Conservation (phyloP, 2,797 vertebrate species). For the Sebastes goodei region DNA sequence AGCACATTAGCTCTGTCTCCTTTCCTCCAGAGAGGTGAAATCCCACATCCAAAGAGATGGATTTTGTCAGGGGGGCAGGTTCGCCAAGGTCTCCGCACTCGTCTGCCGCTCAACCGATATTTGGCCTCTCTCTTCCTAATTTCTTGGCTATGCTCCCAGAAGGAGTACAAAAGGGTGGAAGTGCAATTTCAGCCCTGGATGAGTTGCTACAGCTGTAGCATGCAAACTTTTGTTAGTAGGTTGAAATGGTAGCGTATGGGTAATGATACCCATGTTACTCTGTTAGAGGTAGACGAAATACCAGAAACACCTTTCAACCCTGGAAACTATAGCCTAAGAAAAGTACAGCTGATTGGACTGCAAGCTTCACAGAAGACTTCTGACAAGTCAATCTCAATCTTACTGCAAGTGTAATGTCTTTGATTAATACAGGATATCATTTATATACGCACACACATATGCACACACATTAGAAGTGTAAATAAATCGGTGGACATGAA, state of each 20-base stretch:
- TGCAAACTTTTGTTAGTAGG: background rate
- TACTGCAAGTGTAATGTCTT: background rate
- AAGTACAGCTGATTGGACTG: background rate
- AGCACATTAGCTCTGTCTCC: background rate
- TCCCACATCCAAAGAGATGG: background rate
- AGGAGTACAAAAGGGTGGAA: background rate
- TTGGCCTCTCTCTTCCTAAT: background rate
- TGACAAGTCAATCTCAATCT: background rate
- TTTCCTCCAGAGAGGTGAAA: slow-evolving; percentile 8
- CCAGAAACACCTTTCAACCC: background rate
- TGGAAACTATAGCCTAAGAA: background rate
- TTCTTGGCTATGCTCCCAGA: slow-evolving; percentile 18
- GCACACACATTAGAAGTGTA: background rate
- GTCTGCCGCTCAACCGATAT: background rate
- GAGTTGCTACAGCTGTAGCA: background rate
- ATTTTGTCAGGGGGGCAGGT: background rate
- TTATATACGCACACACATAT: background rate
- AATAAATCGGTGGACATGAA: background rate
- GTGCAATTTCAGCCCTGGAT: background rate
- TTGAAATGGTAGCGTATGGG: background rate
- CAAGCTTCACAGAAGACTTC: background rate
- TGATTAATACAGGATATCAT: background rate
- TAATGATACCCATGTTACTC: too few species aligned
- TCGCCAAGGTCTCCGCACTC: background rate
- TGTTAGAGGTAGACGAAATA: background rate